phyloP scores from a whole-genome alignment of 2,888 invertebrate species.

The Stratiomys singularior region DNA sequence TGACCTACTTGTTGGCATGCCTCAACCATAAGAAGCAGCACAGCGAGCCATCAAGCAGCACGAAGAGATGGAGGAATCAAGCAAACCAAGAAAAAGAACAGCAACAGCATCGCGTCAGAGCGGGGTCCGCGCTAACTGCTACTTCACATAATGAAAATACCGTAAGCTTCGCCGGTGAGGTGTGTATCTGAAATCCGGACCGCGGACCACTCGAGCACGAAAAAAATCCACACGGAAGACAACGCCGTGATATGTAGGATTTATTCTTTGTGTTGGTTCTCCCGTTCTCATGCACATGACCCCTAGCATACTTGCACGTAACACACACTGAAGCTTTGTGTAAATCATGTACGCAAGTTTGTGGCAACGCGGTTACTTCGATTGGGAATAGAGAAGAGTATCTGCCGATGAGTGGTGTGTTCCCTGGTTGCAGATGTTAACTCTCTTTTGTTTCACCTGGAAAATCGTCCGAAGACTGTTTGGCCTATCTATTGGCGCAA shows the following conservation, averaged over 20 bases:
- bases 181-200: constrained; percentile 5
- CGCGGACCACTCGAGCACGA: constrained; percentile 37
- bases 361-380: too few relatives aligned
- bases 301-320: background rate
- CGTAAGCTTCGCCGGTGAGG: constrained; percentile 37
- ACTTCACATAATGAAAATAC: constrained; percentile 33
- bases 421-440: too few relatives aligned
- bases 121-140: constrained; percentile 20
- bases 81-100: constrained; percentile 1
- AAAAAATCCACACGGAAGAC: background rate
- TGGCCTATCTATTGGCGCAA: too few relatives aligned
- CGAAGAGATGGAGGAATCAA: background rate
- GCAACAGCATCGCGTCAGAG: background rate
- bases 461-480: too few relatives aligned
- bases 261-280: background rate
- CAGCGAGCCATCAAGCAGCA: constrained; percentile 4
- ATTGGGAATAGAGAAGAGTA: too few relatives aligned
- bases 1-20: constrained; percentile 59
- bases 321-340: too few relatives aligned
- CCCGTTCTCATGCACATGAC: background rate
- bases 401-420: too few relatives aligned
- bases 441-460: too few relatives aligned
- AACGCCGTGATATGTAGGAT: constrained; percentile 1
- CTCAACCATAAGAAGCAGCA: constrained; percentile 1
- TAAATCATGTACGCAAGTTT: too few relatives aligned